Conservation (phyloP, 2,888 invertebrate genomes). For the Heliconius sara region DNA sequence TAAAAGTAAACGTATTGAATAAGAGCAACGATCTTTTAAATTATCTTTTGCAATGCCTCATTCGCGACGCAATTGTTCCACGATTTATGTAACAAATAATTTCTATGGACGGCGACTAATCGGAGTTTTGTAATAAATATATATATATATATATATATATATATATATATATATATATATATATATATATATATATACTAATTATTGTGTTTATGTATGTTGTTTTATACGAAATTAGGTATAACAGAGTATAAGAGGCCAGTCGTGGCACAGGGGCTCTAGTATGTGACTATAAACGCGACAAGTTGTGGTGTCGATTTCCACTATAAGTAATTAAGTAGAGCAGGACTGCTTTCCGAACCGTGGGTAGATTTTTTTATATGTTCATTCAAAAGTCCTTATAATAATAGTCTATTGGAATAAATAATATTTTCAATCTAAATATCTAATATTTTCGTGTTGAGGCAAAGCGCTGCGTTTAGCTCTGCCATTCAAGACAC, state of each 20-base stretch:
- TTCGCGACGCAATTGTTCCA: slow-evolving; percentile 25
- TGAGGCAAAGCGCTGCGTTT: too few relatives aligned
- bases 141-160: neutral
- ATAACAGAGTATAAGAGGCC: neutral
- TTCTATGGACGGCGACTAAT: slow-evolving; percentile 12
- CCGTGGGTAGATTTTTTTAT: too few relatives aligned
- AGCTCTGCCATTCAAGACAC: too few relatives aligned
- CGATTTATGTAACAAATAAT: slow-evolving; percentile 28
- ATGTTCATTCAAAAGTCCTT: too few relatives aligned
- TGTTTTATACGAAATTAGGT: neutral
- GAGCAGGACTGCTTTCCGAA: too few relatives aligned
- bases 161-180: slow-evolving; percentile 4
- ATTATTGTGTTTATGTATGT: neutral
- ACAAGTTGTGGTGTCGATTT: too few relatives aligned
- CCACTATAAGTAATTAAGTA: too few relatives aligned
- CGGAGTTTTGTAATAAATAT: slow-evolving; percentile 27
- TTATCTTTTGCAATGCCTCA: slow-evolving; percentile 29
- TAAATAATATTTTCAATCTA: too few relatives aligned
- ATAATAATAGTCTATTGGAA: too few relatives aligned
- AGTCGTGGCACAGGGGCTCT: too few relatives aligned
- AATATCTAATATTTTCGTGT: too few relatives aligned
- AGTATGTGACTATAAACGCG: too few relatives aligned
- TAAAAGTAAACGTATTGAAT: slow-evolving; percentile 14
- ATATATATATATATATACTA: neutral
- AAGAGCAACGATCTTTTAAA: slow-evolving; percentile 25